phyloP scores from a whole-genome alignment of 2,113 vertebrate genomes.

The Halichoeres trimaculatus region DNA sequence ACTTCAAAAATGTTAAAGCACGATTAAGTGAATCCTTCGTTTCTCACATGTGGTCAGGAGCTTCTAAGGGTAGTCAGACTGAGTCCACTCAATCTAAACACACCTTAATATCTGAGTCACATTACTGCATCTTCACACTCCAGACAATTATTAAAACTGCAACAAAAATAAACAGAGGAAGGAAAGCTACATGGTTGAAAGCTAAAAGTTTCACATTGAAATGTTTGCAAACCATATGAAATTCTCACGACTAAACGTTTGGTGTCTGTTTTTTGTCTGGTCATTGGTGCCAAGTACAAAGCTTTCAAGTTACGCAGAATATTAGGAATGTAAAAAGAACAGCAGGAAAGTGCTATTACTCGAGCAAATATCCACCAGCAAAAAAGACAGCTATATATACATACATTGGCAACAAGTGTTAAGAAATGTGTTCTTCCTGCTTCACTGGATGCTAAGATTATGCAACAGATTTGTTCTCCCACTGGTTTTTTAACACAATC shows the following conservation, averaged over 20 bases:
- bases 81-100: slow-evolving; percentile 39
- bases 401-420: slow-evolving; percentile 71
- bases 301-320: slow-evolving; percentile 29
- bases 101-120: slow-evolving; percentile 22
- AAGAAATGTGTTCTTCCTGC: slow-evolving; percentile 25
- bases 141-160: slow-evolving; percentile 6
- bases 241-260: background rate
- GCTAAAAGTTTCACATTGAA: slow-evolving; percentile 13
- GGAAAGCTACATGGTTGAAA: slow-evolving; percentile 35
- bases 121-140: slow-evolving; percentile 48
- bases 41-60: slow-evolving; percentile 52
- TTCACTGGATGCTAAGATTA: background rate
- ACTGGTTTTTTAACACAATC: background rate
- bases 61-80: slow-evolving; percentile 42
- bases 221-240: background rate
- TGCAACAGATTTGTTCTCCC: slow-evolving; percentile 20
- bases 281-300: background rate
- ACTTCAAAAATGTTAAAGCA: slow-evolving; percentile 37
- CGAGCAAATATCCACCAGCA: slow-evolving; percentile 28
- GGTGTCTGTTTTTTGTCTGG: background rate
- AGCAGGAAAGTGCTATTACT: slow-evolving; percentile 42
- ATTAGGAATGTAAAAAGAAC: slow-evolving; percentile 9
- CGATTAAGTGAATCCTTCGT: slow-evolving; percentile 49
- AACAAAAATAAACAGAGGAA: slow-evolving; percentile 12
- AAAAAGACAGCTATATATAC: slow-evolving; percentile 22